These are phyloP conservation scores for Phenganax stokvisi DNA, from an alignment of 92 coral and sea anemone species.

Conservation along the genomic window DNA sequence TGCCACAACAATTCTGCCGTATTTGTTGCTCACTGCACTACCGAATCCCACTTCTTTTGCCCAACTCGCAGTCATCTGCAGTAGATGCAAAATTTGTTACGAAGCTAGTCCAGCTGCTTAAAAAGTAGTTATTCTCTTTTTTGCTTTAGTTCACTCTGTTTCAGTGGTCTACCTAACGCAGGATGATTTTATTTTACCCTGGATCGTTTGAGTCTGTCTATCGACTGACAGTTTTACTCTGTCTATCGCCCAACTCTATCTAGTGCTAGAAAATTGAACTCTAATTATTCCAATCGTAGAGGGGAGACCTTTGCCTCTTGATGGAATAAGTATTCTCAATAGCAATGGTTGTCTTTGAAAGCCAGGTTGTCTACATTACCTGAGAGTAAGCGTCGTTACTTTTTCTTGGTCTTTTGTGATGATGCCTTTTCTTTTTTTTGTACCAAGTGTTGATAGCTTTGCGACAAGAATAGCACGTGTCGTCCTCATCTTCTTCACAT, in stretches of 20 bases:
- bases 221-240: too few species aligned
- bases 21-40: constrained; percentile 82
- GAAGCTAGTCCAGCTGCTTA: background rate
- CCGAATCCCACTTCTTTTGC: constrained; percentile 81
- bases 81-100: background rate
- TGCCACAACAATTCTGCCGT: constrained; percentile 87
- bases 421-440: constrained; percentile 1
- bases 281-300: too few species aligned
- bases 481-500: constrained; percentile 25
- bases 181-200: too few species aligned
- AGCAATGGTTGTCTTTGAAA: too few species aligned
- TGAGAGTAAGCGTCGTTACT: background rate
- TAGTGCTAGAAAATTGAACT: too few species aligned
- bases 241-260: too few species aligned
- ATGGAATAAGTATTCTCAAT: too few species aligned
- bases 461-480: constrained; percentile 30
- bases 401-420: background rate
- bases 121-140: background rate
- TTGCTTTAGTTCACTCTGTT: too few species aligned
- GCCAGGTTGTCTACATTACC: background rate
- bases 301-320: too few species aligned
- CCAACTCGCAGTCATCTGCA: constrained; percentile 15
- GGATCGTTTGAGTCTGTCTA: too few species aligned
- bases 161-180: too few species aligned
- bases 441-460: constrained; percentile 32